Base-by-base conservation (phyloP, 2,888 invertebrate species). In the Pardosa pseudoannulata region DNA sequence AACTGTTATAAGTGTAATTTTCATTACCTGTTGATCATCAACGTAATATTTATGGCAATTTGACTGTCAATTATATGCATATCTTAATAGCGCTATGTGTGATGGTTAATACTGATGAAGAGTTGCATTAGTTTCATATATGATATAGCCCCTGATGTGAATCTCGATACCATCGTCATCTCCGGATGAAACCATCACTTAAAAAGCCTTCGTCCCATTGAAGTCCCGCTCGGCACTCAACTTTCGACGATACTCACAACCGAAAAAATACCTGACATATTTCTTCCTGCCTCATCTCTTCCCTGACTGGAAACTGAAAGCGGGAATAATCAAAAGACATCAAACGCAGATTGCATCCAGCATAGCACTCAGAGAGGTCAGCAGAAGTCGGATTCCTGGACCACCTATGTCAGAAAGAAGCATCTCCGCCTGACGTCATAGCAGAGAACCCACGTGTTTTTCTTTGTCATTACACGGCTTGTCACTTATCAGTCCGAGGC, bases 381-480 rank as follows among this genome's bases (percentile, higher is more conserved):
- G 23, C 56, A 56, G 23, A 46, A 56, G 56, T 56, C 56, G 56
- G 56, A 56, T 56, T 56, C 56, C 56, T 3, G 16, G 56, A 56
- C 56, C 56, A 56, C 56, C 56, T 56, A 56, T 56, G 56, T 56
- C 56, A 56, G 56, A 56, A 56, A 56, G n/a, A n/a, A n/a, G n/a
- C n/a, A n/a, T 56, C 56, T 56, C 23, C 56, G 56, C 3, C n/a
- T 78, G 78, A 78, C 78, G 78, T 78, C 78, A 78, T 50, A 36
- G 29, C 56, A 67, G 68, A n/a, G n/a, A n/a, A 70, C 65, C 75
- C 41, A 75, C 75, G 39, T 79, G 41, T 46, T 46, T n/a, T 36
- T 79, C 50, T 74, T 81, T 81, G 81, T 81, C 81, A 81, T 81
- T 81, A 81, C 62, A 39, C n/a, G 62, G 62, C 81, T 68, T 75